Percentiles rank a stretch among this genome's conserved stretches.
Conservation (phyloP, 2,888 invertebrate genomes). For the Stenodera caucasica region DNA sequence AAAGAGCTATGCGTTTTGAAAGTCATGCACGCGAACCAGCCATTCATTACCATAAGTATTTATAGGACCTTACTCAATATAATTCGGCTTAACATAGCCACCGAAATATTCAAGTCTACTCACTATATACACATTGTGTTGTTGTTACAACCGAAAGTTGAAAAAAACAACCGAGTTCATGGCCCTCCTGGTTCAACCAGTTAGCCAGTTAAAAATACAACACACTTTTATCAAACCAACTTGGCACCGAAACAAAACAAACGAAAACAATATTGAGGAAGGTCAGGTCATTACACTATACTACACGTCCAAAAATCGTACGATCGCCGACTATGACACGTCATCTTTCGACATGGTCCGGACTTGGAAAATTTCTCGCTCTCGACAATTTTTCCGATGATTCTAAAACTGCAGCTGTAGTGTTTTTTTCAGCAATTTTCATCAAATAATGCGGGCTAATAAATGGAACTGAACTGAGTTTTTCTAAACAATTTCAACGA, state of each 20-base stretch:
- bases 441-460: not conserved
- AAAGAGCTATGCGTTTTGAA: conserved; percentile 21
- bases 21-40: conserved; percentile 27
- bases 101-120: conserved; percentile 21
- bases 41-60: conserved; percentile 28
- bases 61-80: conserved; percentile 27
- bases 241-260: not conserved
- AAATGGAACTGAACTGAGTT: too few species aligned
- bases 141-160: conserved; percentile 14
- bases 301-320: not conserved
- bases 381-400: not conserved
- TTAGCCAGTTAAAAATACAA: conserved; percentile 9
- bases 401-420: not conserved
- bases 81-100: conserved; percentile 15
- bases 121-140: conserved; percentile 3
- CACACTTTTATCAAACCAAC: not conserved
- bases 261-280: conserved; percentile 7
- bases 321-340: not conserved
- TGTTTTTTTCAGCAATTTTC: too few species aligned
- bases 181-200: conserved; percentile 4
- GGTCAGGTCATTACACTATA: conserved; percentile 3
- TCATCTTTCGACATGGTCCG: not conserved
- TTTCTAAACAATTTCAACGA: not conserved
- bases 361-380: not conserved
- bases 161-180: conserved; percentile 21